Evolutionary conservation across 2,888 invertebrate genomes (phyloP).

Genomic region (Rugalucina vietnamica): DNA sequence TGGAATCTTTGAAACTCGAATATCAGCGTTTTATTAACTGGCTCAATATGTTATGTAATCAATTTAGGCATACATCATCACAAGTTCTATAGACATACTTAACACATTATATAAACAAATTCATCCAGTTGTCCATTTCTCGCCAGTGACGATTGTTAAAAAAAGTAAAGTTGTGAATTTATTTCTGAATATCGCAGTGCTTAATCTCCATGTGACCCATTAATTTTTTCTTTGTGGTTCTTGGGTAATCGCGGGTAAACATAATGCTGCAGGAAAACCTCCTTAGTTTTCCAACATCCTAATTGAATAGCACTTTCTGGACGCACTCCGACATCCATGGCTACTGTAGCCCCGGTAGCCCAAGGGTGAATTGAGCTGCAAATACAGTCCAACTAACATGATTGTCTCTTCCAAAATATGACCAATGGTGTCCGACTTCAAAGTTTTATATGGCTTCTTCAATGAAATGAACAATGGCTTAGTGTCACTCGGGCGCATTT

Average conservation of each 20-base stretch:
- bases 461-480: background rate
- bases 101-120: no score
- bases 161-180: no score
- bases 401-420: conserved; percentile 12
- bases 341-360: background rate
- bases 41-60: no score
- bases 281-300: conserved; percentile 17
- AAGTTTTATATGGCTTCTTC: conserved; percentile 7
- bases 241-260: conserved; percentile 12
- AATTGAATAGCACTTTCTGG: conserved; percentile 17
- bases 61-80: no score
- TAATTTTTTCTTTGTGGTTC: background rate
- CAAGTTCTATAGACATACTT: no score
- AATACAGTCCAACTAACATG: background rate
- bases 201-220: background rate
- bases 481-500: background rate
- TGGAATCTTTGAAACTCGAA: no score
- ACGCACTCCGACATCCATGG: background rate
- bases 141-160: no score
- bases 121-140: no score
- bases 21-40: no score
- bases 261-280: conserved; percentile 16
- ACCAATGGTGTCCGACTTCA: background rate
- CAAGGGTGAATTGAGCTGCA: conserved; percentile 1
- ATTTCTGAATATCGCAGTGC: background rate